Evolutionary conservation across 2,888 invertebrate genomes (phyloP).

Genomic region (Elaeidobius kamerunicus): DNA sequence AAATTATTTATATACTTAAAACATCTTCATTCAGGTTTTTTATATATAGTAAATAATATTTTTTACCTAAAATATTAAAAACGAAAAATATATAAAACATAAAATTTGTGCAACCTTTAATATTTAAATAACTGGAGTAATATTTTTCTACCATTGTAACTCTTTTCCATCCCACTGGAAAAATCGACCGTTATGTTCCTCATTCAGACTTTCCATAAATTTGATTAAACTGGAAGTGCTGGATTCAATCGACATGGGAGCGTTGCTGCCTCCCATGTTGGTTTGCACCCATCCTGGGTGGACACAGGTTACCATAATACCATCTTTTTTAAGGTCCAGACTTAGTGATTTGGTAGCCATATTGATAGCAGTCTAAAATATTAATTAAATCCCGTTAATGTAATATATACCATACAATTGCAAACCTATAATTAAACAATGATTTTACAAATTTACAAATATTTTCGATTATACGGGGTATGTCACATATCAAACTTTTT

Average conservation of each 20-base stretch:
- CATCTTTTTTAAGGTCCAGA: conserved; percentile 70
- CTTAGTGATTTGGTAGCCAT: conserved; percentile 83
- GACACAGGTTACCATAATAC: conserved; percentile 69
- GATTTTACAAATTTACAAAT: too few relatives aligned
- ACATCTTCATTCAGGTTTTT: too few relatives aligned
- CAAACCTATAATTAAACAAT: too few relatives aligned
- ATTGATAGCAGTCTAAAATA: conserved; percentile 74
- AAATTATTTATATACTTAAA: too few relatives aligned
- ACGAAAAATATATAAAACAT: too few relatives aligned
- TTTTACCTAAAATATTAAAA: too few relatives aligned
- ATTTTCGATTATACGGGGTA: too few relatives aligned
- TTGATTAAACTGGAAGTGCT: conserved; percentile 65
- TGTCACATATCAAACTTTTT: too few relatives aligned
- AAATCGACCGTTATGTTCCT: conserved; percentile 71
- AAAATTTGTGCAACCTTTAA: too few relatives aligned
- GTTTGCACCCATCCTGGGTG: conserved; percentile 95
- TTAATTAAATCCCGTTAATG: too few relatives aligned
- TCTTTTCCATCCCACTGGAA: conserved; percentile 72
- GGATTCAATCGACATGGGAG: conserved; percentile 67
- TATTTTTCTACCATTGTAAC: conserved; percentile 62
- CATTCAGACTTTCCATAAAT: conserved; percentile 61
- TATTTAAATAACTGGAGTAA: not conserved
- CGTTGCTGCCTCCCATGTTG: conserved; percentile 81
- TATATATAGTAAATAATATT: too few relatives aligned
- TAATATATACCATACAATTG: too few relatives aligned